A percentile compares a stretch with the other conserved stretches of the same genome.
Evolutionary conservation across 2,113 vertebrate genomes (phyloP).

Genomic region (Numenius arquata): DNA sequence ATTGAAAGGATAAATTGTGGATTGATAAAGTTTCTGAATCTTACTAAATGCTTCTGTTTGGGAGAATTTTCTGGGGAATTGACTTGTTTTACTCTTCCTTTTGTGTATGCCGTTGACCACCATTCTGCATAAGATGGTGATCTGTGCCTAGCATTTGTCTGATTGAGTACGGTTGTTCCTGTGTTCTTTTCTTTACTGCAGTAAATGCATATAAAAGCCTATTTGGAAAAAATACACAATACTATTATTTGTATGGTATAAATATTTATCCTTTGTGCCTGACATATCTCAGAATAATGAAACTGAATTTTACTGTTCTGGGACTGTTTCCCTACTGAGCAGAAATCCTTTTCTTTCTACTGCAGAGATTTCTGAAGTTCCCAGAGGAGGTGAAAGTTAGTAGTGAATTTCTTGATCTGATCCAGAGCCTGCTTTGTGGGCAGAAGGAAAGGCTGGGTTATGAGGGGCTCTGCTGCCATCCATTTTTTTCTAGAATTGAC

Average conservation of each 20-base stretch:
- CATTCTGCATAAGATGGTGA: not conserved
- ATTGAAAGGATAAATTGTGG: not conserved
- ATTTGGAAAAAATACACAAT: not conserved
- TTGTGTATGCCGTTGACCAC: not conserved
- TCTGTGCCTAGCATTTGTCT: not conserved
- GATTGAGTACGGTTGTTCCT: not conserved
- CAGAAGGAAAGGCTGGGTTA: constrained; percentile 86
- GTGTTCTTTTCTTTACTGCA: not conserved
- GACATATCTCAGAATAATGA: not conserved
- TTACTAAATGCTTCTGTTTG: not conserved
- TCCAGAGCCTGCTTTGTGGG: constrained; percentile 89
- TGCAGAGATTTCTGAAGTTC: constrained; percentile 89
- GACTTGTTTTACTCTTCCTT: not conserved
- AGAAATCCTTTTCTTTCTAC: constrained; percentile 41
- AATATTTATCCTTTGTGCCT: not conserved
- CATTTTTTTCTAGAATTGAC: constrained; percentile 88
- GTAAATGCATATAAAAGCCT: not conserved
- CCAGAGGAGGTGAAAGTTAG: constrained; percentile 86
- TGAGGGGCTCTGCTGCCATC: constrained; percentile 89
- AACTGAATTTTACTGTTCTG: not conserved
- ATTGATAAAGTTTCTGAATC: not conserved
- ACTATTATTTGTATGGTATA: not conserved
- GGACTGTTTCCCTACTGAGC: not conserved
- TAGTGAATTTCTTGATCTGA: constrained; percentile 84
- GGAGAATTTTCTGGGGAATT: not conserved